Conservation (phyloP, 2,113 vertebrate genomes). For the Halichoerus grypus region DNA sequence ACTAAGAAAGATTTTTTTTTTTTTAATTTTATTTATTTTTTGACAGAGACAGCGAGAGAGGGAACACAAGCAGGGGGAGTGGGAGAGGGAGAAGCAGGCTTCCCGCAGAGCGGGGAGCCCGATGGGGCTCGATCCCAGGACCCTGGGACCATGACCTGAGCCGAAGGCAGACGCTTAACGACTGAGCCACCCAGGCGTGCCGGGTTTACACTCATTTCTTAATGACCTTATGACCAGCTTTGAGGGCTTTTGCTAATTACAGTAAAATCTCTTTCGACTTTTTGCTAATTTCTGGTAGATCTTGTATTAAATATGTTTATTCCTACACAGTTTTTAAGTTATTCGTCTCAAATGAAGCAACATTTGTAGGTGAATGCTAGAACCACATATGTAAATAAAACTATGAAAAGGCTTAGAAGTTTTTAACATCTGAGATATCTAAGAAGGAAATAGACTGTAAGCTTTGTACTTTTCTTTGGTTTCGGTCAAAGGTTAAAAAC, state of each 20-base stretch:
- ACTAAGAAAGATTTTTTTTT: not conserved
- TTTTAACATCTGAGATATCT: not conserved
- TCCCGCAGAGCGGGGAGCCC: no score
- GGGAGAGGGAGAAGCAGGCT: no score
- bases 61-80: no score
- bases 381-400: not conserved
- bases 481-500: slow-evolving; percentile 33
- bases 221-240: not conserved
- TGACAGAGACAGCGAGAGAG: no score
- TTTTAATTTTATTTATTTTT: no score
- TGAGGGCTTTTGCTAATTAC: slow-evolving; percentile 27
- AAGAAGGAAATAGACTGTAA: slow-evolving; percentile 1
- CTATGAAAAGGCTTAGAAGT: not conserved
- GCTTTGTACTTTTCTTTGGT: not conserved
- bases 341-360: not conserved
- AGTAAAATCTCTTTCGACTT: slow-evolving; percentile 9
- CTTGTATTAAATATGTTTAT: not conserved
- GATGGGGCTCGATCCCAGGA: no score
- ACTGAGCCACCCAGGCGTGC: no score
- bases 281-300: not conserved
- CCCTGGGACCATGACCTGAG: no score
- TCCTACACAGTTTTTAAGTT: not conserved
- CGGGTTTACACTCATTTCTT: not conserved
- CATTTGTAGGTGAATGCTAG: not conserved
- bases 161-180: no score